phyloP scores from a whole-genome alignment of 2,888 invertebrate genomes.

The Copidosoma aretas region DNA sequence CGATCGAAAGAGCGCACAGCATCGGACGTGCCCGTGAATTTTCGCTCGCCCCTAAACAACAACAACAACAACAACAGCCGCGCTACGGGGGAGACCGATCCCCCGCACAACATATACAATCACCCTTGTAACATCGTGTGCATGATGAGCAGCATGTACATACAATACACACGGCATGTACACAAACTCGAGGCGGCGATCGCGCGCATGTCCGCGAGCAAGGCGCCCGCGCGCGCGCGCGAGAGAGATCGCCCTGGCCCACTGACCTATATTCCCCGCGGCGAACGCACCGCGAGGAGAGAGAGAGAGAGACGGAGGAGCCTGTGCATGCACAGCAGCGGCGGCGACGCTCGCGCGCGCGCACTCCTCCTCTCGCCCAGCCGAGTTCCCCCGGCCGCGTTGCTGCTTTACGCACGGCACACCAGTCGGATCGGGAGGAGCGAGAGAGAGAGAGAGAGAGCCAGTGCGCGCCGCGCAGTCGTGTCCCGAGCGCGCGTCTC shows the following conservation, averaged over 20 bases:
- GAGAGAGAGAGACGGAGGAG: slow-evolving; percentile 6
- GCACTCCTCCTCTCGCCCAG: slow-evolving; percentile 3
- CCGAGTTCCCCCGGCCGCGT: not conserved
- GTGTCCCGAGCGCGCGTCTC: no score
- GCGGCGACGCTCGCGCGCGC: slow-evolving; percentile 1
- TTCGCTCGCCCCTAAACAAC: no score
- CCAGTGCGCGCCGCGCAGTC: no score
- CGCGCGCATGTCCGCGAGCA: slow-evolving; percentile 60
- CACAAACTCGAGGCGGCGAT: slow-evolving; percentile 14
- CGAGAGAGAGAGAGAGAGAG: no score
- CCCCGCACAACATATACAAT: no score
- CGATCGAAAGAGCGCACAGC: no score
- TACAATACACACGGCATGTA: not conserved
- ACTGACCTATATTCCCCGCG: slow-evolving; percentile 59
- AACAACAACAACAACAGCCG: no score
- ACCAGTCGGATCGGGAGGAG: no score
- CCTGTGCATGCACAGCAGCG: slow-evolving; percentile 26
- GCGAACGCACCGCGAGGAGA: slow-evolving; percentile 13
- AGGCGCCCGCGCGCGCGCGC: slow-evolving; percentile 34
- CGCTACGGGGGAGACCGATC: no score
- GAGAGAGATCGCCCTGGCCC: slow-evolving; percentile 60
- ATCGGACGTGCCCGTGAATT: no score
- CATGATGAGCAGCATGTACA: not conserved
- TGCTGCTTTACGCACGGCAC: no score
- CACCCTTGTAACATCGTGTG: no score